These are phyloP conservation scores for Eufriesea mexicana DNA, from an alignment of 1,140 invertebrate species.

Conservation along the genomic window DNA sequence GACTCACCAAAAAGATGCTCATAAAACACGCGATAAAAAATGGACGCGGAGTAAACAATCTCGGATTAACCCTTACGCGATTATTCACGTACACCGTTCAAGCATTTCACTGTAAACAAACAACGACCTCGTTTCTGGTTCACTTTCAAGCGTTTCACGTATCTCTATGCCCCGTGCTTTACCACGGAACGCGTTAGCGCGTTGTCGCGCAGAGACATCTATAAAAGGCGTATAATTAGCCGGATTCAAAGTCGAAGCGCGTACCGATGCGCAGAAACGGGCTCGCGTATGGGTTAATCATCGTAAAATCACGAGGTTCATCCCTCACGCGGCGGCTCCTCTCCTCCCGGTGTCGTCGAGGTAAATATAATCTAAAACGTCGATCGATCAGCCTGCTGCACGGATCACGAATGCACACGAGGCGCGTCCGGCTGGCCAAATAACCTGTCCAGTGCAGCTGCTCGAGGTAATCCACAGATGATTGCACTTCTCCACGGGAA, in stretches of 20 bases:
- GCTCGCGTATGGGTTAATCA: conserved; percentile 25
- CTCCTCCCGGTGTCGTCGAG: neutral
- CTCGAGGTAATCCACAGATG: conserved; percentile 59
- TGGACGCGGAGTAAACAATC: neutral
- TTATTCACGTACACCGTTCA: neutral
- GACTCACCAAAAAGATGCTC: neutral
- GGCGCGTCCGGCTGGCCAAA: conserved; percentile 31
- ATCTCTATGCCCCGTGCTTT: neutral
- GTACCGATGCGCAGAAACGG: neutral
- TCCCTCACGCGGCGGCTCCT: neutral
- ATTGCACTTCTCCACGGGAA: conserved; percentile 47
- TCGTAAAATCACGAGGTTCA: conserved; percentile 14
- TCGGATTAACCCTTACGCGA: conserved; percentile 10
- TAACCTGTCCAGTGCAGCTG: conserved; percentile 58
- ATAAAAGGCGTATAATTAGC: conserved; percentile 6
- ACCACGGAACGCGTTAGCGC: conserved; percentile 4
- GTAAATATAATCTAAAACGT: conserved; percentile 51
- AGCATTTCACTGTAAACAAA: neutral
- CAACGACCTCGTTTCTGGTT: conserved; percentile 6
- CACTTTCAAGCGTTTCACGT: neutral
- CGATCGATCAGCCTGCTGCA: conserved; percentile 61
- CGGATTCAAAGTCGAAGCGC: conserved; percentile 29
- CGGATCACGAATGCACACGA: conserved; percentile 39
- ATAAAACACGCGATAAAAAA: neutral
- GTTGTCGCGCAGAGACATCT: neutral